Base-by-base conservation (phyloP, 1,140 invertebrate genomes). In the Parapsyche elsis region DNA sequence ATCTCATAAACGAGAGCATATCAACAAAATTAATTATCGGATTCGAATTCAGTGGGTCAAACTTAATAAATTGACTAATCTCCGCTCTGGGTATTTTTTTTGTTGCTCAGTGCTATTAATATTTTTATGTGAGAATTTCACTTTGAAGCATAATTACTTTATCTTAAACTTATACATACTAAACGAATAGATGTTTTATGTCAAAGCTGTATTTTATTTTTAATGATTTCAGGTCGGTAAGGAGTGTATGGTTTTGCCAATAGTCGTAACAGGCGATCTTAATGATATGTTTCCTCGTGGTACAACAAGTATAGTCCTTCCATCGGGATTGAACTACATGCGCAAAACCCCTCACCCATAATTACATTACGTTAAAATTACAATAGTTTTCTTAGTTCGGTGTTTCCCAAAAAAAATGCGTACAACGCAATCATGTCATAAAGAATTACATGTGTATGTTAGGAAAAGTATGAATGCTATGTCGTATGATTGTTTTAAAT, bases 221-320 rank as follows among this genome's bases (percentile, higher is more conserved):
- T 53, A 5, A 21, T 49, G 2, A 24, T 81, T 77, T 81, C 83
- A 89, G 85, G 85, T 88, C 86, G 96, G 96, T 26, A 91, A 92
- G 10, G 90, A 93, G 10, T 96, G 95, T 80, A 98, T 98, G 95
- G 92, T 98, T 59, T 86, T 96, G 61, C 96, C 96, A 7, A 92
- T 90, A 4, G 86, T 98, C 0, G 89, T 91, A 5, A 88, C 92
- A 0, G 92, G 93, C 9, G 93, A 97, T 83, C 89, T 93, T 0
- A 86, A 88, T 0, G 88, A 88, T 49, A 84, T 93, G 9, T 98
- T 96, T 85, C 93, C 94, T 0, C 88, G 92, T 21, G 92, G 93
- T 21, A 87, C 92, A 0, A 91, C 91, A n/a, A 90, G 90, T 12
- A 84, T 93, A 5, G 86, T 88, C 10, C 85, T 98, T 73, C 96